Base-by-base conservation (phyloP, 2,888 invertebrate species). In the Scrobipalpa atriplicella region DNA sequence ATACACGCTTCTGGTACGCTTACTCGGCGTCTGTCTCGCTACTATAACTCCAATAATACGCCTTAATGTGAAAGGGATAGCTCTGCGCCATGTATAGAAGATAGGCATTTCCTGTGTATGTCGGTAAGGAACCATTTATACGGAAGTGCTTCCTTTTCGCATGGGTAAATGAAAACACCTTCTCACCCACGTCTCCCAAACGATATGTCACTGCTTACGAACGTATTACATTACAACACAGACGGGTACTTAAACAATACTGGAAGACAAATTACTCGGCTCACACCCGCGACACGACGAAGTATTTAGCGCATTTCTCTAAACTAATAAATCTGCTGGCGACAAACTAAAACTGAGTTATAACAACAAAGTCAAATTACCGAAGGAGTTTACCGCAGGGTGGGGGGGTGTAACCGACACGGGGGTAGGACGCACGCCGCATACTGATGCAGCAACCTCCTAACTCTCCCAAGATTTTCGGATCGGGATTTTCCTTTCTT, bases 351-450 rank as follows among this genome's bases (percentile, higher is more conserved):
- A 92, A 92, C 92, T 90, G 86, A 92, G 89, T 92, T 92, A 92
- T 86, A 92, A 92, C 90, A 92, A 92, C 91, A 90, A 92, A 92
- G 91, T 92, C 90, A 89, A 92, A 92, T 92, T 92, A 91, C 90
- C 82, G 83, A 89, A 89, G 89, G 89, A 92, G 90, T 91, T 90
- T 86, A 88, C 91, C 92, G 83, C 89, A 84, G 76, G 73, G 75
- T 10, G 73, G 79, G 81, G 78, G 80, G 80, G 75, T 75, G 81
- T 77, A 82, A 87, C 84, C 89, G 87, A 90, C 90, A 87, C 89
- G 83, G 86, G 84, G 79, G 67, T 75, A 67, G 68, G 38, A 82
- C 90, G 86, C 77, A 78, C 68, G 65, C 73, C 73, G 92, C 87
- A 92, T 92, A 92, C 92, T 90, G 90, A 92, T 92, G 86, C 86